Evolutionary conservation across 2,797 vertebrate species (phyloP).

Genomic region (Okamejei kenojei): DNA sequence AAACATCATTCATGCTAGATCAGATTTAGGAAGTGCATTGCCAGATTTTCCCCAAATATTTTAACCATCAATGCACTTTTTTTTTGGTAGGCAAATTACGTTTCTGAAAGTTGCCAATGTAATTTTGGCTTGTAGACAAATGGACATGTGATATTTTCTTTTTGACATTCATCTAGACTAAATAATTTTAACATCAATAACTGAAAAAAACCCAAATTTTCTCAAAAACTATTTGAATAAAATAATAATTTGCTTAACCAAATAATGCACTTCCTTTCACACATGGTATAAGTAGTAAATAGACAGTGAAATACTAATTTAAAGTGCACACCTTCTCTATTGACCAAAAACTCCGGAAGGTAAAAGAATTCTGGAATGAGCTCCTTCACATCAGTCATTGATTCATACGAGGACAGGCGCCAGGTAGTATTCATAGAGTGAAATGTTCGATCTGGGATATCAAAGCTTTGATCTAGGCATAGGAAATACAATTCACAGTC

Average conservation of each 20-base stretch:
- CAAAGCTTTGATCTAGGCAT: constrained; percentile 93
- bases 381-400: constrained; percentile 98
- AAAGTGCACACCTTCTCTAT: constrained; percentile 78
- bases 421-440: constrained; percentile 98
- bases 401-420: constrained; percentile 94
- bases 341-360: constrained; percentile 93
- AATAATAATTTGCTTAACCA: no score
- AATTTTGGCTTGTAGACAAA: neutral
- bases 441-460: constrained; percentile 98
- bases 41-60: neutral
- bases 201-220: no score
- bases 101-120: neutral
- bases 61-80: neutral
- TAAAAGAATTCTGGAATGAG: constrained; percentile 98
- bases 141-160: neutral
- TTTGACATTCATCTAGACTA: no score
- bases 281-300: neutral
- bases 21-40: neutral
- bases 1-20: no score
- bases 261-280: neutral
- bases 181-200: no score
- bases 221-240: no score
- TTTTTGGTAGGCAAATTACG: neutral
- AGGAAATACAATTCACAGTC: constrained; percentile 45
- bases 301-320: neutral